Base-by-base conservation (phyloP, 2,888 invertebrate genomes). In the Meghimatium bilineatum region DNA sequence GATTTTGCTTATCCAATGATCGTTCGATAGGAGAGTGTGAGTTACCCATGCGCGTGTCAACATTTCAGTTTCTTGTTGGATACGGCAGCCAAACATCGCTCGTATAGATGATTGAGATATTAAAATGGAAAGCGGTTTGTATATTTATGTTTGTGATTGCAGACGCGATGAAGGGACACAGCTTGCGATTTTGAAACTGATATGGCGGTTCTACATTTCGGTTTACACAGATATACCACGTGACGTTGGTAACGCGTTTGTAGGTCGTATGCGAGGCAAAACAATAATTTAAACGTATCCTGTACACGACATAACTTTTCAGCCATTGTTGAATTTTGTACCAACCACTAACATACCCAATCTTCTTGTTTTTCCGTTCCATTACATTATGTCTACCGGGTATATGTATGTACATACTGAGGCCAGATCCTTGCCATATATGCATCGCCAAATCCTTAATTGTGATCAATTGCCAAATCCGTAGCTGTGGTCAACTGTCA, bases 21-120 rank as follows among this genome's bases (percentile, higher is more conserved):
- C 49, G n/a, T 3, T 20, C 2, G 75, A 75, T 75, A 75, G 2
- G 44, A 52, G 52, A 49, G 75, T 75, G 75, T 20, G 75, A 75
- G 75, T 75, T 75, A 75, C 75, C 17, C 52, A 29, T n/a, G 75
- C 75, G 75, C 75, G 49, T 75, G 75, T 75, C 75, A 75, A 75
- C 75, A 75, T 75, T 75, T 75, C 75, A 75, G 29, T 26, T 49
- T 32, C 32, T 44, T 52, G 52, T 49, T 52, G 75, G 75, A 75
- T 56, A 75, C 52, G 75, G 52, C 17, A 52, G 49, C 52, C 49
- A 75, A 75, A 75, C 75, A 75, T 75, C 10, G 52, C 32, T 23
- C 32, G 1, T 6, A 52, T 14, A 52, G 52, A 75, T 67, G 32
- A 32, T 34, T 32, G 14, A 5, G 67, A 67, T 67, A 67, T 67